Evolutionary conservation across 2,113 vertebrate species (phyloP), one percentile per base, ranked within the genome.

Genomic region (Indicator maculatus): DNA sequence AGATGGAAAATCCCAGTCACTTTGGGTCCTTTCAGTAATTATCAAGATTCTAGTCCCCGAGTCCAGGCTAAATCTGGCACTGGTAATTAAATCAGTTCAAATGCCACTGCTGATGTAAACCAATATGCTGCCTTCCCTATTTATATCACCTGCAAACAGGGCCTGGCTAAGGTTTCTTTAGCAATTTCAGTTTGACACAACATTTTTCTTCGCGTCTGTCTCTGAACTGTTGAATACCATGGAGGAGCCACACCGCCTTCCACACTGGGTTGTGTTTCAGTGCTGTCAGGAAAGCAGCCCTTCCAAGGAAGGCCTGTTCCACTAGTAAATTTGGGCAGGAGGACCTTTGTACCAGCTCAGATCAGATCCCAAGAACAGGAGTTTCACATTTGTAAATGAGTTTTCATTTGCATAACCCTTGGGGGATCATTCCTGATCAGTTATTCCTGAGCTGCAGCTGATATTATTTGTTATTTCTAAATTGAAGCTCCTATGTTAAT

Each of bases 71-170:
- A 97, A 93, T 97, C 96, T 95, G 95, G 96, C 93, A 97, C 93
- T 96, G 94, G 94, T 96, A 96, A 97, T 97, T 96, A 96, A 96
- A 96, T 97, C 96, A 97, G 94, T 95, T 95, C 95, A 95, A 96
- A 96, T 96, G 94, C 93, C 95, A 95, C 93, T 94, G 95, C 93
- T 97, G 95, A 95, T 95, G 88, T 96, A 95, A 96, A 96, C 96
- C 96, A 95, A 96, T 96, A 97, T 97, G 94, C 94, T 97, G 94
- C 93, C 80, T 94, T 97, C 94, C 95, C 96, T 96, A 96, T 95
- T 96, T 96, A 97, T 90, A 97, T 95, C 96, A 96, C 89, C 94
- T 96, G 93, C 88, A 95, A 96, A 95, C 95, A 95, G 94, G 96
- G 95, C 94, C 93, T 95, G 87, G 94, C 96, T 95, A 96, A 95